These are phyloP conservation scores for Apaloderma vittatum DNA, from an alignment of 2,113 vertebrate genomes.

Conservation along the genomic window DNA sequence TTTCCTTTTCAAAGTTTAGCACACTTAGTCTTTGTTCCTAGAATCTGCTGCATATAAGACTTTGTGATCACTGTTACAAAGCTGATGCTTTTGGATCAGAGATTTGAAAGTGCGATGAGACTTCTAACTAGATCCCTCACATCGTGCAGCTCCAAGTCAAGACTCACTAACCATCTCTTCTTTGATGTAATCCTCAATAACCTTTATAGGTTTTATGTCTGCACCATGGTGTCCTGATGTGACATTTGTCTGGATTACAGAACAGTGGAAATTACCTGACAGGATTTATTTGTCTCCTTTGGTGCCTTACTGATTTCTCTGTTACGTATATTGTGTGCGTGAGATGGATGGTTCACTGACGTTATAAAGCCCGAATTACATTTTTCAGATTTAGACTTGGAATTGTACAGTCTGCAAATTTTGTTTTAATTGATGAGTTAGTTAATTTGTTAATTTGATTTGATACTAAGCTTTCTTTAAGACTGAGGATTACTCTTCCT, in stretches of 20 bases:
- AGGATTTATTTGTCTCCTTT: not conserved
- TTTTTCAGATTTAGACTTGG: not conserved
- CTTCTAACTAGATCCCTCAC: not conserved
- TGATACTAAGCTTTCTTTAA: not conserved
- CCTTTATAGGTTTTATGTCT: not conserved
- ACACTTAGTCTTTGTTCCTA: not conserved
- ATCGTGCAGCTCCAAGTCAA: fast-evolving
- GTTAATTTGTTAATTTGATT: not conserved
- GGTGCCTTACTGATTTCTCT: not conserved
- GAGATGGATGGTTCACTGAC: fast-evolving
- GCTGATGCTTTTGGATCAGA: not conserved
- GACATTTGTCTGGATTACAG: not conserved
- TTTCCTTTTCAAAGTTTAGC: not conserved
- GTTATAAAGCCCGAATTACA: not conserved
- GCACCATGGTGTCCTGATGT: not conserved
- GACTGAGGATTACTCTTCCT: not conserved
- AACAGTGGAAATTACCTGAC: not conserved
- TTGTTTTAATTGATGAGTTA: not conserved
- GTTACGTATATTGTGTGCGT: not conserved
- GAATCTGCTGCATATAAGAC: not conserved
- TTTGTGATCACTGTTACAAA: not conserved
- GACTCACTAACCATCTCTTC: not conserved
- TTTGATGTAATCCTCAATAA: not conserved
- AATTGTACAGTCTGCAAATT: not conserved
- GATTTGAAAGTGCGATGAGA: not conserved